Conservation (phyloP, 2,888 invertebrate species). For the Cryptocephalus moraei region DNA sequence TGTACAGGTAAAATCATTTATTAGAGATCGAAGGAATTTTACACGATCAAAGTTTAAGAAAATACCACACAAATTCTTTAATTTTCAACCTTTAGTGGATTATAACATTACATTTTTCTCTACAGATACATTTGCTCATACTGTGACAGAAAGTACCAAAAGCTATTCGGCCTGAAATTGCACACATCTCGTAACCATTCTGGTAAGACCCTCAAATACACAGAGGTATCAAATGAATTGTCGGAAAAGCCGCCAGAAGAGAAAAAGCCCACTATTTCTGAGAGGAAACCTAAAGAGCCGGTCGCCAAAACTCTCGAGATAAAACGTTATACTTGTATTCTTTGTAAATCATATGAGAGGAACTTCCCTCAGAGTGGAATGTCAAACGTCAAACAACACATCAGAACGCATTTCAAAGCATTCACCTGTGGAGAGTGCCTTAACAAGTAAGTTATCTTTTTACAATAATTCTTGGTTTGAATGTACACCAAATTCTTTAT, state of each 20-base stretch:
- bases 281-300: constrained; percentile 11
- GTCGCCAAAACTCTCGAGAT: constrained; percentile 1
- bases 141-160: constrained; percentile 22
- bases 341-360: constrained; percentile 29
- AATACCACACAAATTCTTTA: no score
- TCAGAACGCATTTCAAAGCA: constrained; percentile 36
- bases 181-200: constrained; percentile 25
- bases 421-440: constrained; percentile 30
- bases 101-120: constrained; percentile 2
- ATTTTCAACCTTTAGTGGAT: no score
- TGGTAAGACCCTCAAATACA: constrained; percentile 22
- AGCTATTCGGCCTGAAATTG: constrained; percentile 16
- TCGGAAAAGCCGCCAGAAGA: neutral
- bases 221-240: constrained; percentile 22
- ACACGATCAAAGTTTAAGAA: no score
- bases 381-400: constrained; percentile 33
- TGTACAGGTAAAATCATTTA: no score
- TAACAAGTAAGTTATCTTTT: no score
- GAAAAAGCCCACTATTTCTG: neutral
- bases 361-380: constrained; percentile 21
- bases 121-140: constrained; percentile 26
- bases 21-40: no score
- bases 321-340: constrained; percentile 34
- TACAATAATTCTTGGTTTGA: no score
- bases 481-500: no score